Evolutionary conservation across 2,797 vertebrate species (phyloP), one percentile per base, ranked within the genome.

Genomic region (Molothrus aeneus): DNA sequence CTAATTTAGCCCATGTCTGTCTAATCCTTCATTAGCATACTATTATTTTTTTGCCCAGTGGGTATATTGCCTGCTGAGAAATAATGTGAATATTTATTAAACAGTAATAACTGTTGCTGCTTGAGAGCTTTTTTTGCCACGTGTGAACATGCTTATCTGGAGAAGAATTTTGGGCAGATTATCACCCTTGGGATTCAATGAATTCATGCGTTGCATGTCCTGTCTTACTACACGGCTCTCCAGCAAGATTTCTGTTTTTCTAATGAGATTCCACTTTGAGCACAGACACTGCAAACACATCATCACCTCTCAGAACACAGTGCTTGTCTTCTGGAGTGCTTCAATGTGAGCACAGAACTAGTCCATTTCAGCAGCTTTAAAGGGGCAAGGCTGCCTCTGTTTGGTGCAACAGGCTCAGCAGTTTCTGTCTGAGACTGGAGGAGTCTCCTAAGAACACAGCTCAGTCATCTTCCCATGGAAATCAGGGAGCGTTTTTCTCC

Each of bases 81-180:
- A 92, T 43, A 66, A 92, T 70, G 66, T 40, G 75, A 42, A 17
- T 61, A 64, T 90, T 94, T 88, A 93, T 92, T 89, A 77, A 75
- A 59, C 57, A 80, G 42, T 47, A 96, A 90, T 90, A 96, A 92
- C 91, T 86, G 66, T 87, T 96, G 74, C 87, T 94, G 77, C 78
- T 83, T 82, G 40, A 59, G 56, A 95, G 70, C 43, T 6, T 31
- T 22, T 80, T 69, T 83, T 80, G 73, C 68, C 17, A 32, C 3
- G 9, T 64, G 73, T 89, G 93, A 92, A 88, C 89, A 75, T 63
- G 65, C 45, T 85, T 92, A 88, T 75, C 61, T 87, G 51, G 92
- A 53, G 86, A 92, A 82, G 54, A 73, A 92, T 94, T 97, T 94
- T 66, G 88, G 77, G 65, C 72, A 90, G 81, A 93, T 72, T 79